A percentile compares a stretch with the other conserved stretches of the same genome.
phyloP scores from a whole-genome alignment of 2,888 invertebrate genomes.

The Netelia inedita region DNA sequence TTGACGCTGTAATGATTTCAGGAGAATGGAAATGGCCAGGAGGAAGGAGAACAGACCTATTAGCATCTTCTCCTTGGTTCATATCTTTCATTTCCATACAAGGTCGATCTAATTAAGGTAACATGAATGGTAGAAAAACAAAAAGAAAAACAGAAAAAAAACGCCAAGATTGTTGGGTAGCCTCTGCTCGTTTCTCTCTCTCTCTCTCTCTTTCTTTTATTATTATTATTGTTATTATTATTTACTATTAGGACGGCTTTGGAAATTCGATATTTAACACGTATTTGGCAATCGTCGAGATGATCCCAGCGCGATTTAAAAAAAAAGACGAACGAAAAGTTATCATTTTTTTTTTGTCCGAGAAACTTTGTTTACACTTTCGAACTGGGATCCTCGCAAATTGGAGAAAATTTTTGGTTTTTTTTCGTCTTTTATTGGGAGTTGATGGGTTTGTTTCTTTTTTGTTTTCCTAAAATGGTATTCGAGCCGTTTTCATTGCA shows the following conservation, averaged over 20 bases:
- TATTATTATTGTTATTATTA: conserved; percentile 15
- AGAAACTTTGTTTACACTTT: conserved; percentile 10
- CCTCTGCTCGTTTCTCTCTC: conserved; percentile 52
- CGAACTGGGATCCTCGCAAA: conserved; percentile 49
- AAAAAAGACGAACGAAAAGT: background rate
- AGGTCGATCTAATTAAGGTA: conserved; percentile 75
- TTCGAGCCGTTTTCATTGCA: background rate
- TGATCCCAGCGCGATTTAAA: conserved; percentile 49
- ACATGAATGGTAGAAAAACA: conserved; percentile 72
- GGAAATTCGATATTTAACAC: conserved; percentile 58
- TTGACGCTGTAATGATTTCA: conserved; percentile 78
- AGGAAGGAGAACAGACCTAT: conserved; percentile 77
- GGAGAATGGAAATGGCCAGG: conserved; percentile 77
- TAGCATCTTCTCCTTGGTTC: conserved; percentile 75
- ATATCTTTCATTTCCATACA: conserved; percentile 74
- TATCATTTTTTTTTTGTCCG: background rate
- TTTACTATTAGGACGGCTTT: conserved; percentile 61
- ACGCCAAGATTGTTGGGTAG: conserved; percentile 65
- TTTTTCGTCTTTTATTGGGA: conserved; percentile 17
- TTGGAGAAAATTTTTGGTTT: conserved; percentile 22
- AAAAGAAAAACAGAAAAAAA: conserved; percentile 1
- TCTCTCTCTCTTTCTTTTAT: background rate
- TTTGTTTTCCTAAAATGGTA: conserved; percentile 11
- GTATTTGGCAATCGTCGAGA: conserved; percentile 43
- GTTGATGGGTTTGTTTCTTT: conserved; percentile 32